Percentiles rank a stretch among this genome's conserved stretches.
phyloP scores from a whole-genome alignment of 2,797 vertebrate genomes.

The Hydrolagus colliei region DNA sequence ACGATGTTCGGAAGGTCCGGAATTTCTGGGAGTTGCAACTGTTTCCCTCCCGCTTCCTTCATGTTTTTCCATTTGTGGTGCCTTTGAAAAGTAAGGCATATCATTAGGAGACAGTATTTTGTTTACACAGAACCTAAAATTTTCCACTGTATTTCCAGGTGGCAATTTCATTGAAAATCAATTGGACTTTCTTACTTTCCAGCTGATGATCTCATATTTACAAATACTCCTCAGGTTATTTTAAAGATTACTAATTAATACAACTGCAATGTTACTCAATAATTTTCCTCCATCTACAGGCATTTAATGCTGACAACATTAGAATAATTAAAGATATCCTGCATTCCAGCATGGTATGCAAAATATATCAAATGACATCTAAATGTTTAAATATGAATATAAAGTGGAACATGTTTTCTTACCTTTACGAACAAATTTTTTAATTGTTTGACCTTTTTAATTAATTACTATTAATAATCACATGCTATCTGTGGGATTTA shows the following conservation, averaged over 20 bases:
- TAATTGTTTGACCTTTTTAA: background rate
- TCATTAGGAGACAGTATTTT: background rate
- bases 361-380: no score
- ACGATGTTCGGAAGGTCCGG: no score
- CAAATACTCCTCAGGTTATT: background rate
- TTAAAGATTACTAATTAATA: no score
- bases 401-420: background rate
- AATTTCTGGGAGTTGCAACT: background rate
- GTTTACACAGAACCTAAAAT: background rate
- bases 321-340: no score
- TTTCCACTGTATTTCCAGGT: background rate
- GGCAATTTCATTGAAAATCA: background rate
- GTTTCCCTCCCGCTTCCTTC: background rate
- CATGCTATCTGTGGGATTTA: background rate
- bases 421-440: background rate
- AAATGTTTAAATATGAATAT: background rate
- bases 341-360: no score
- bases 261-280: background rate
- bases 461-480: background rate
- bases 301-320: no score
- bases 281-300: no score
- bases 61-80: background rate
- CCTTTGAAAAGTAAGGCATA: background rate
- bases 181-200: background rate
- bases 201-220: background rate